phyloP scores from a whole-genome alignment of 2,113 vertebrate species.

The Corydoras sp. region DNA sequence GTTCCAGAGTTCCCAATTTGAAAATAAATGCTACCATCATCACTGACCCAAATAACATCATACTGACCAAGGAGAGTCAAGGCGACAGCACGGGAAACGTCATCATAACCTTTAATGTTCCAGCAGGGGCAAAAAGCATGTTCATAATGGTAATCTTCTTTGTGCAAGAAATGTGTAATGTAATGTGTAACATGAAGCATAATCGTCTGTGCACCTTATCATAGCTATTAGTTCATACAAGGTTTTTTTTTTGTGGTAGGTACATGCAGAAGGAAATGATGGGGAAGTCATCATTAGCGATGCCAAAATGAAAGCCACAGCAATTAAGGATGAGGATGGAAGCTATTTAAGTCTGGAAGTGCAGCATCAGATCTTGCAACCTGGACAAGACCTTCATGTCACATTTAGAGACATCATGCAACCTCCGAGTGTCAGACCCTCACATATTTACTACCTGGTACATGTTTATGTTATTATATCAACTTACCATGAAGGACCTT shows the following conservation, averaged over 20 bases:
- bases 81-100: constrained; percentile 46
- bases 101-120: constrained; percentile 45
- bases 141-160: constrained; percentile 27
- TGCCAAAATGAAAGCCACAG: constrained; percentile 42
- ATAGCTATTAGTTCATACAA: neutral
- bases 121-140: constrained; percentile 39
- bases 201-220: no score
- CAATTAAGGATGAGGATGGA: constrained; percentile 24
- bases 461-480: neutral
- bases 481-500: no score
- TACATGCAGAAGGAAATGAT: constrained; percentile 50
- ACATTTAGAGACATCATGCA: constrained; percentile 51
- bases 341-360: constrained; percentile 61
- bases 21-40: constrained; percentile 45
- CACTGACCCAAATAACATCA: neutral
- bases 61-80: constrained; percentile 17
- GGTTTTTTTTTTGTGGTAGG: constrained; percentile 37
- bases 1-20: constrained; percentile 47
- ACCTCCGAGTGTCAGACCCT: constrained; percentile 35
- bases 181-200: no score
- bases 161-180: no score
- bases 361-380: constrained; percentile 39
- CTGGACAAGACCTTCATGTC: constrained; percentile 48
- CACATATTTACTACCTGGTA: constrained; percentile 65
- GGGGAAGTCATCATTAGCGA: constrained; percentile 31